Evolutionary conservation across 1,140 invertebrate genomes (phyloP).

Genomic region (Panagrolaimus sp.): DNA sequence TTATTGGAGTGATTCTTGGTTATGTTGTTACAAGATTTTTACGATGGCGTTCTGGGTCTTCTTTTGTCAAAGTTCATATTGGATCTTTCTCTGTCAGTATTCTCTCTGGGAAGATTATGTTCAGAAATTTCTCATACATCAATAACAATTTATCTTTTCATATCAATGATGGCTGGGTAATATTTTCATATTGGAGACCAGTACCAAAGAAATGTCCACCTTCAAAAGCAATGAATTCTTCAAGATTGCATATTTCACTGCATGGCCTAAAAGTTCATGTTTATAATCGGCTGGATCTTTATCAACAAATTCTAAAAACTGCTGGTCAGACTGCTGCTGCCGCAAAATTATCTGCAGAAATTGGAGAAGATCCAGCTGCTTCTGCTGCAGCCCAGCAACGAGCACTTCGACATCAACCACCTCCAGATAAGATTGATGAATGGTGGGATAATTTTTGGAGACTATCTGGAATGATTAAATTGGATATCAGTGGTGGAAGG

Average conservation of each 20-base stretch:
- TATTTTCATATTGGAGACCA: conserved; percentile 56
- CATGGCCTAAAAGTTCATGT: conserved; percentile 93
- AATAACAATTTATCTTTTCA: conserved; percentile 86
- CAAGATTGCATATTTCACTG: conserved; percentile 81
- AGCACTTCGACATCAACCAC: conserved; percentile 31
- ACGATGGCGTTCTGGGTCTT: conserved; percentile 4
- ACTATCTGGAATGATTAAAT: conserved; percentile 90
- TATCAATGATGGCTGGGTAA: conserved; percentile 82
- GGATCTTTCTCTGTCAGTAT: conserved; percentile 66
- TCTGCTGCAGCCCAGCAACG: conserved; percentile 18
- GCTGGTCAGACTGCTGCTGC: conserved; percentile 64
- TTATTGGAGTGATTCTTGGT: conserved; percentile 33
- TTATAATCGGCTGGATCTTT: conserved; percentile 84
- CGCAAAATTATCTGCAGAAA: conserved; percentile 20
- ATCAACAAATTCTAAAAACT: conserved; percentile 76
- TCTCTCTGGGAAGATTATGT: conserved; percentile 95
- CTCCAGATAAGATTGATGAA: conserved; percentile 27
- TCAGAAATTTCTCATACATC: conserved; percentile 86
- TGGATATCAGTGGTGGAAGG: conserved; percentile 81
- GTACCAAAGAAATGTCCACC: conserved; percentile 30
- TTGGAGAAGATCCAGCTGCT: conserved; percentile 29
- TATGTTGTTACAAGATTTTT: conserved; percentile 38
- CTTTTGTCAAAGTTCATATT: neutral
- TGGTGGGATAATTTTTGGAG: conserved; percentile 75
- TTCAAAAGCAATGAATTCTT: conserved; percentile 68